A percentile compares a stretch with the other conserved stretches of the same genome.
Conservation (phyloP, 1,140 invertebrate species). For the Camponotus floridanus region DNA sequence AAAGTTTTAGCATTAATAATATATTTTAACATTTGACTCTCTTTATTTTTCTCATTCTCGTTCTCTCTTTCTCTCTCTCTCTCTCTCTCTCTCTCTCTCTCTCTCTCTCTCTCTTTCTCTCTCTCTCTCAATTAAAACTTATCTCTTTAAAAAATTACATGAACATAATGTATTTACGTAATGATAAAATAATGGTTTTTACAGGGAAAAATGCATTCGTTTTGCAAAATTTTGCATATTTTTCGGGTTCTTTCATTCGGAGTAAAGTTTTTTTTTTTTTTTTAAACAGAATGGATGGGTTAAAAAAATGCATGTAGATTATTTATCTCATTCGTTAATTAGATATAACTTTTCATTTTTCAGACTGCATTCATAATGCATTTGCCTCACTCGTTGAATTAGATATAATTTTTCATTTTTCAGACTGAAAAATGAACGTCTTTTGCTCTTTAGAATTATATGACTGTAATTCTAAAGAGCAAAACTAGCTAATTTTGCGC, state of each 20-base stretch:
- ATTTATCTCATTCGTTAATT: background rate
- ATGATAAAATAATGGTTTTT: too few species aligned
- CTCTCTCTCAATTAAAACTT: background rate
- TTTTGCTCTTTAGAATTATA: background rate
- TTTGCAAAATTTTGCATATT: background rate
- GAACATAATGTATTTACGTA: too few species aligned
- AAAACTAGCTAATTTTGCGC: background rate
- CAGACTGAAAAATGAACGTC: background rate
- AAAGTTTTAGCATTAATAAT: background rate
- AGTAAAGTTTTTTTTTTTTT: conserved; percentile 25
- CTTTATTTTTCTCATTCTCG: background rate
- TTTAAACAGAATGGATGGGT: conserved; percentile 10
- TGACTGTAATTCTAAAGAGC: background rate
- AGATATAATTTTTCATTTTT: conserved; percentile 15
- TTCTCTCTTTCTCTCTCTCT: too few species aligned
- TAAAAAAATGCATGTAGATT: background rate
- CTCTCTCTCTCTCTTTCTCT: too few species aligned
- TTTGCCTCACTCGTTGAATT: conserved; percentile 2
- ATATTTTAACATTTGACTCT: background rate
- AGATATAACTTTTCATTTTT: conserved; percentile 9
- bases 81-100: too few species aligned
- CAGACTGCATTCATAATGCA: too few species aligned
- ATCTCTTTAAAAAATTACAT: background rate
- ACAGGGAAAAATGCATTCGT: background rate
- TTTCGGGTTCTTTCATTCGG: background rate